phyloP scores from a whole-genome alignment of 2,888 invertebrate genomes.

The Falcaria lacertinaria region DNA sequence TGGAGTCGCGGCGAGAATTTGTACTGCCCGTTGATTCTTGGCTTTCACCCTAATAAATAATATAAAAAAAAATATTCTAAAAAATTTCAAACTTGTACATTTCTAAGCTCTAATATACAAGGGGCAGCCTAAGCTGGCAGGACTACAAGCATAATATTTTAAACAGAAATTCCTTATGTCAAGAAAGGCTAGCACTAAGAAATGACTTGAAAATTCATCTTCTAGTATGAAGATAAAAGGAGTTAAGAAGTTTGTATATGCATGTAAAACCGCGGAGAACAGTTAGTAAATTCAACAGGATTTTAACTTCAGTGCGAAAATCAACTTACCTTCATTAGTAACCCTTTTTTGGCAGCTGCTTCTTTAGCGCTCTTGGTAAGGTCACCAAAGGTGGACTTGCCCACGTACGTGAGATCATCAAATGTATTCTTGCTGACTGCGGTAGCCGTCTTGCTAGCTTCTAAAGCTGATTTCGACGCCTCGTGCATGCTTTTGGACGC shows the following conservation, averaged over 20 bases:
- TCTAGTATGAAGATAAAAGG: too few species aligned
- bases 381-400: conserved; percentile 94
- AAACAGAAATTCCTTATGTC: too few species aligned
- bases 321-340: conserved; percentile 82
- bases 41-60: conserved; percentile 73
- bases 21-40: conserved; percentile 49
- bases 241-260: too few species aligned
- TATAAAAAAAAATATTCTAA: too few species aligned
- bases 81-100: too few species aligned
- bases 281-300: too few species aligned
- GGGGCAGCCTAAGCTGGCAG: too few species aligned
- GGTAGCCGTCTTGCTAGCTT: conserved; percentile 92
- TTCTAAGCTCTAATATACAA: too few species aligned
- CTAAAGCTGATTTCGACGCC: conserved; percentile 90
- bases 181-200: too few species aligned
- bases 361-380: conserved; percentile 95
- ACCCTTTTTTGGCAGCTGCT: conserved; percentile 90
- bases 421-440: conserved; percentile 93
- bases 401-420: conserved; percentile 92
- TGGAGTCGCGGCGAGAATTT: conserved; percentile 77
- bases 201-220: too few species aligned
- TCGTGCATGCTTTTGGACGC: conserved; percentile 90
- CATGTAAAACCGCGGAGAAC: too few species aligned
- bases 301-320: background rate
- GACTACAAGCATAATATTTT: too few species aligned